Base-by-base conservation (phyloP, 2,113 vertebrate species). In the Elanoides forficatus region DNA sequence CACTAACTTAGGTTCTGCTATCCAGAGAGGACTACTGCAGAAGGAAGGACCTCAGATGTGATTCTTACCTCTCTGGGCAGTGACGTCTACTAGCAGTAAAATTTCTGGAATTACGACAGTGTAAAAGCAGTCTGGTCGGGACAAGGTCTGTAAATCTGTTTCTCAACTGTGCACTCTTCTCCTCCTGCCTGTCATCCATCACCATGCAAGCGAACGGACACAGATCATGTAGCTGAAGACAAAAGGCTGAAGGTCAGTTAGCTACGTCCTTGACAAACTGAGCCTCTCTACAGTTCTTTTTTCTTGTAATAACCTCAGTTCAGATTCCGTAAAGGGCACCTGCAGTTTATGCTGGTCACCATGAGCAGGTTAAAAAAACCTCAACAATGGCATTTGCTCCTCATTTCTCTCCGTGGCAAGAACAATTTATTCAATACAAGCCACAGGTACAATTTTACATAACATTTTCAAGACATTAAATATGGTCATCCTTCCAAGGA, bases 381-480 rank as follows among this genome's bases (percentile, higher is more conserved):
- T 59, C 5, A 48, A 38, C 60, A 40, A 50, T n/a, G 38, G 26
- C 62, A 88, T 70, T 68, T 10, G 7, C 56, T 50, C 53, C 62
- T 90, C 68, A 29, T 47, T 90, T 75, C 36, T 81, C 66, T 66
- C n/a, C 17, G 27, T 40, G 17, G 40, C 15, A 81, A 78, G 56
- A 56, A 19, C 47, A 40, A 67, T 25, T 72, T 55, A 23, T 32
- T 81, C 43, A 47, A 9, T 17, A 60, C 29, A 80, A 90, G 58
- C 25, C 19, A 59, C 2, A 4, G 0, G 0, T 47, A 27, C 52
- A 81, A 42, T 81, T 83, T 70, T 63, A 62, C 29, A 7, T 7
- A 13, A 38, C 66, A 48, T 87, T 95, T 95, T 90, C 53, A 89
- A 90, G 92, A 52, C 42, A 56, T 58, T 78, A 42, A 93, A 89